Percentiles rank a stretch among this genome's conserved stretches.
phyloP scores from a whole-genome alignment of 2,888 invertebrate genomes.

The Melinaea menophilus region DNA sequence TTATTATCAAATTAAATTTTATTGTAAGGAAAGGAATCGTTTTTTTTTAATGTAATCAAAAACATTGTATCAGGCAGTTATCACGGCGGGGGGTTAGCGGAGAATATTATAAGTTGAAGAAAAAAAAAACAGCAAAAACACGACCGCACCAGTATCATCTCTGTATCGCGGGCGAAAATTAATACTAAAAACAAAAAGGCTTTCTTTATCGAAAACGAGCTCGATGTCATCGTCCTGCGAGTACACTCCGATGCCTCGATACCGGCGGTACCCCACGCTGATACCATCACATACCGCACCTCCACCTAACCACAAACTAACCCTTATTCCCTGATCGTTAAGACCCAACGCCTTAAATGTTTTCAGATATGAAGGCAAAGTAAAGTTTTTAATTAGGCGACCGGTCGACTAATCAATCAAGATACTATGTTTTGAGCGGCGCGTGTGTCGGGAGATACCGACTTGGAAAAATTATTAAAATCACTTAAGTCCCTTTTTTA shows the following conservation, averaged over 20 bases:
- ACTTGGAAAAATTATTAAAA: slow-evolving; percentile 29
- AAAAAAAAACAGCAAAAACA: slow-evolving; percentile 32
- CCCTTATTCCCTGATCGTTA: slow-evolving; percentile 25
- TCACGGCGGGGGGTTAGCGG: slow-evolving; percentile 28
- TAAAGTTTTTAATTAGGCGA: slow-evolving; percentile 42
- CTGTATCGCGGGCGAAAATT: slow-evolving; percentile 64
- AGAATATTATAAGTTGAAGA: slow-evolving; percentile 25
- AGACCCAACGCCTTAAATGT: slow-evolving; percentile 9
- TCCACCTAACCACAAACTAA: slow-evolving; percentile 16
- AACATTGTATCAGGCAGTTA: slow-evolving; percentile 26
- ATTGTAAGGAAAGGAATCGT: slow-evolving; percentile 1
- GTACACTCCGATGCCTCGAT: slow-evolving; percentile 55
- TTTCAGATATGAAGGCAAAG: slow-evolving; percentile 32
- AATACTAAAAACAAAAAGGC: slow-evolving; percentile 59
- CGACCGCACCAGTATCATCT: slow-evolving; percentile 42
- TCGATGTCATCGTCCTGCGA: slow-evolving; percentile 64
- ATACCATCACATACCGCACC: slow-evolving; percentile 42
- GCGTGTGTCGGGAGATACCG: slow-evolving; percentile 23
- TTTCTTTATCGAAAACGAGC: slow-evolving; percentile 63
- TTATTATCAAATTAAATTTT: slow-evolving; percentile 1
- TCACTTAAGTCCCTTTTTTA: slow-evolving; percentile 17
- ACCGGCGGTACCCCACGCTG: slow-evolving; percentile 39
- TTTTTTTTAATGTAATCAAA: slow-evolving; percentile 17
- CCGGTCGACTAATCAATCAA: slow-evolving; percentile 42
- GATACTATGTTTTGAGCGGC: slow-evolving; percentile 36